Evolutionary conservation across 2,888 invertebrate genomes (phyloP).

Genomic region (Allygus modestus): DNA sequence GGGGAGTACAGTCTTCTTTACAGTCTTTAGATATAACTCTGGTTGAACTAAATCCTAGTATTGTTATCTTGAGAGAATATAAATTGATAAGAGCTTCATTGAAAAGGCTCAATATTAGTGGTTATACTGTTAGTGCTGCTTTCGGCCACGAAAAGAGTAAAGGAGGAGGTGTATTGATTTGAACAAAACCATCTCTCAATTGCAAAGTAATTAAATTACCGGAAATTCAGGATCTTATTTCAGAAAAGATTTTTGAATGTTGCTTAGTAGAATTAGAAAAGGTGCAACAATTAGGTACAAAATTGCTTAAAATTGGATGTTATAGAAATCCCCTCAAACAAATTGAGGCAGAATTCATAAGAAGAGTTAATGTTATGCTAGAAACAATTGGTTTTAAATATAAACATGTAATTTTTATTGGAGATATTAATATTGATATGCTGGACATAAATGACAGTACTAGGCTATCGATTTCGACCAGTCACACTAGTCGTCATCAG

Average conservation of each 20-base stretch:
- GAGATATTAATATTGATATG: too few relatives aligned
- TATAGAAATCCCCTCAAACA: slow-evolving; percentile 22
- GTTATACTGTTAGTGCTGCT: not conserved
- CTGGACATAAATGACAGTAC: too few relatives aligned
- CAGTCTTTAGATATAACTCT: not conserved
- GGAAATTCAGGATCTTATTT: too few relatives aligned
- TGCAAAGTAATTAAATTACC: too few relatives aligned
- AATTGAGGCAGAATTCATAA: too few relatives aligned
- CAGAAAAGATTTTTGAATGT: slow-evolving; percentile 12
- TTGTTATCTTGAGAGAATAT: slow-evolving; percentile 23
- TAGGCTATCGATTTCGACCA: too few relatives aligned
- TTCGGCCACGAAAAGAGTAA: not conserved
- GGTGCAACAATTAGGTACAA: not conserved
- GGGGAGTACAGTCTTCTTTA: not conserved
- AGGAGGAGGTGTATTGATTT: not conserved
- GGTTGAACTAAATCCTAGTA: too few relatives aligned
- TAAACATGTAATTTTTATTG: too few relatives aligned
- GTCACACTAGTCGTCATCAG: too few relatives aligned
- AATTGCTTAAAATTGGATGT: slow-evolving; percentile 2
- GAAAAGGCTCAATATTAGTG: too few relatives aligned
- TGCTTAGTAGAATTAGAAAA: not conserved
- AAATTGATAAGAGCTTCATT: not conserved
- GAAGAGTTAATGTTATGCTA: slow-evolving; percentile 4
- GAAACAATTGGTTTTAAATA: not conserved
- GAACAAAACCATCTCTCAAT: not conserved